These are phyloP conservation scores for Podarcis raffonei DNA, from an alignment of 2,113 vertebrate species.

Conservation along the genomic window DNA sequence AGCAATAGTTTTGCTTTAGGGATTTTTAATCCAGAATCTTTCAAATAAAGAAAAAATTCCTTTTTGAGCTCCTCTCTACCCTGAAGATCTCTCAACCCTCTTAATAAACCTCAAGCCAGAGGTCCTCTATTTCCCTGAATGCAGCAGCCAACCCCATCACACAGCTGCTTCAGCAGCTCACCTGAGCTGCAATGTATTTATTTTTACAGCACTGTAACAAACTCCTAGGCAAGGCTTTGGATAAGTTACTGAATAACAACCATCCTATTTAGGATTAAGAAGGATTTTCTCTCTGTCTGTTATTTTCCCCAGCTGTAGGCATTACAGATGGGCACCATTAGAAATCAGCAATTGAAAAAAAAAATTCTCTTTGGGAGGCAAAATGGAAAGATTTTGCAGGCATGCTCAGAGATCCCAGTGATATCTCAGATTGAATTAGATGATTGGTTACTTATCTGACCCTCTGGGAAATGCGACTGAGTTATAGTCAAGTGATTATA, in stretches of 20 bases:
- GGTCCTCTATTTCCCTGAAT: background rate
- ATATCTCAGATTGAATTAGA: background rate
- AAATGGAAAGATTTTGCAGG: background rate
- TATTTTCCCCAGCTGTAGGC: background rate
- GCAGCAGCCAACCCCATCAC: background rate
- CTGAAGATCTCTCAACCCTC: background rate
- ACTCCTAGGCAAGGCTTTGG: background rate
- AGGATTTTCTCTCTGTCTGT: background rate
- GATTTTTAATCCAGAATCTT: background rate
- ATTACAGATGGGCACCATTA: background rate
- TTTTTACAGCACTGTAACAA: background rate
- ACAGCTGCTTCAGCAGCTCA: background rate
- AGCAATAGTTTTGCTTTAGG: background rate
- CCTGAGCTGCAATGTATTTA: background rate
- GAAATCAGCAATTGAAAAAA: background rate
- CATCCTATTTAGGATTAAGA: background rate
- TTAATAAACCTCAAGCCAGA: background rate
- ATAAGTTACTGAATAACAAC: background rate
- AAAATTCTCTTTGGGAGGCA: background rate
- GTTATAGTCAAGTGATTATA: background rate
- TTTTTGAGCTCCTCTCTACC: background rate
- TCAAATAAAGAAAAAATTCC: background rate
- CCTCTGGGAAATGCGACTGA: background rate
- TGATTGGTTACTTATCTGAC: background rate
- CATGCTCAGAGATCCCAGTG: background rate